phyloP scores from a whole-genome alignment of 2,113 vertebrate species.

The Verasper variegatus region DNA sequence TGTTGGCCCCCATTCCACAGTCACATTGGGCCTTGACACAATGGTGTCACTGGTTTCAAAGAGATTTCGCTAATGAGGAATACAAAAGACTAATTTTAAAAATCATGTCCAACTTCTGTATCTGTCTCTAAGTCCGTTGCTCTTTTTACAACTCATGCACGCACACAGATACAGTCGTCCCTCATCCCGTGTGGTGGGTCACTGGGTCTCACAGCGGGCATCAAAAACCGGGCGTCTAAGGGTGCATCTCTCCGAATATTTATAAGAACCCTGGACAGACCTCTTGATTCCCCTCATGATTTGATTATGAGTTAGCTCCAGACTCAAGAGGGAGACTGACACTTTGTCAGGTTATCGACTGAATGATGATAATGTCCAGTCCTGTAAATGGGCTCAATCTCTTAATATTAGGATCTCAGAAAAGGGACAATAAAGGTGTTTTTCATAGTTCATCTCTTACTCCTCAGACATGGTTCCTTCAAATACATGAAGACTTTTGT shows the following conservation, averaged over 20 bases:
- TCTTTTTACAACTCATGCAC: neutral
- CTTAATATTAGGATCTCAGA: slow-evolving; percentile 26
- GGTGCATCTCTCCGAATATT: slow-evolving; percentile 71
- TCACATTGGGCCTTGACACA: slow-evolving; percentile 58
- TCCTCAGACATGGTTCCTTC: too few relatives aligned
- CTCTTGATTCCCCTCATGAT: slow-evolving; percentile 64
- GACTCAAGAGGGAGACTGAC: slow-evolving; percentile 57
- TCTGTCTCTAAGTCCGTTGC: neutral
- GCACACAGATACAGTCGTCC: neutral
- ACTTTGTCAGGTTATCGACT: slow-evolving; percentile 32
- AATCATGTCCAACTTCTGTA: slow-evolving; percentile 20
- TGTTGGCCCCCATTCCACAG: slow-evolving; percentile 26
- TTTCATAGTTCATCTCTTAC: too few relatives aligned
- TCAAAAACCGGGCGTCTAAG: slow-evolving; percentile 42
- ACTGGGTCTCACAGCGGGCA: slow-evolving; percentile 10
- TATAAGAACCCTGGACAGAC: slow-evolving; percentile 64
- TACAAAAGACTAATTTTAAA: slow-evolving; percentile 54
- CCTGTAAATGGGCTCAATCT: slow-evolving; percentile 41
- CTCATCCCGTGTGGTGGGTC: slow-evolving; percentile 3
- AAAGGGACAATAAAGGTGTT: neutral
- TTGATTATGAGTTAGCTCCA: slow-evolving; percentile 61
- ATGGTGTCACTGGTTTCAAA: slow-evolving; percentile 58
- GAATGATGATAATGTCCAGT: slow-evolving; percentile 50
- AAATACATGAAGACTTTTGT: too few relatives aligned
- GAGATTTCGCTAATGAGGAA: slow-evolving; percentile 58